These are phyloP conservation scores for Chymomyza amoena DNA, from an alignment of 2,888 invertebrate species.

Conservation along the genomic window DNA sequence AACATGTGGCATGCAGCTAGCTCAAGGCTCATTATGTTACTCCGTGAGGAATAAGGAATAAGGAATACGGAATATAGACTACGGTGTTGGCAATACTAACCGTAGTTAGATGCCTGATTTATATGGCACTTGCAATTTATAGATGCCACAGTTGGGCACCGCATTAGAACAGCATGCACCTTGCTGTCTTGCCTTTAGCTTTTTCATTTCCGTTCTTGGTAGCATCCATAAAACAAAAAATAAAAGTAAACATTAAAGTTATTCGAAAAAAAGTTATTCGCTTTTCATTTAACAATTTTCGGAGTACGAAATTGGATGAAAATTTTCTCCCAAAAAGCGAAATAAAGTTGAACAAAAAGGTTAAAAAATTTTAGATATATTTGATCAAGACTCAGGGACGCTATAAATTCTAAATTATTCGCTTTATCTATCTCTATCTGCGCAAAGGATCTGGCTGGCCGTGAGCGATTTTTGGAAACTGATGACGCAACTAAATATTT, in stretches of 20 bases:
- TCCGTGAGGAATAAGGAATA: background rate
- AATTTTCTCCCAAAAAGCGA: too few species aligned
- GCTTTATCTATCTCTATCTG: too few species aligned
- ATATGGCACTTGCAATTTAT: constrained; percentile 57
- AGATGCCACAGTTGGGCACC: constrained; percentile 11
- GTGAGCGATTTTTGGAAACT: too few species aligned
- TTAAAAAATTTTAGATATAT: too few species aligned
- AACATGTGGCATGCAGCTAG: background rate
- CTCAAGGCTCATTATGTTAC: constrained; percentile 61
- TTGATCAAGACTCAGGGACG: too few species aligned
- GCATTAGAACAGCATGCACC: background rate
- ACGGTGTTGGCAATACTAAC: background rate
- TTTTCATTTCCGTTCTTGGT: background rate
- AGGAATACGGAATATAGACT: background rate
- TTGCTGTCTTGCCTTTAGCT: background rate
- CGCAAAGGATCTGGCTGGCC: too few species aligned
- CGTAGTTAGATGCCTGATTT: constrained; percentile 40
- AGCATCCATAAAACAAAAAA: background rate
- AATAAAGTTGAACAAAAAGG: too few species aligned
- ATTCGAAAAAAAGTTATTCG: too few species aligned
- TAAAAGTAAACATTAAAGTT: background rate
- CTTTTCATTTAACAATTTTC: too few species aligned
- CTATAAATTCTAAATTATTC: too few species aligned
- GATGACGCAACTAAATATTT: too few species aligned
- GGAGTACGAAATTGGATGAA: too few species aligned